A percentile compares a stretch with the other conserved stretches of the same genome.
Conservation (phyloP, 2,888 invertebrate genomes). For the Lasioglossum figueresi region DNA sequence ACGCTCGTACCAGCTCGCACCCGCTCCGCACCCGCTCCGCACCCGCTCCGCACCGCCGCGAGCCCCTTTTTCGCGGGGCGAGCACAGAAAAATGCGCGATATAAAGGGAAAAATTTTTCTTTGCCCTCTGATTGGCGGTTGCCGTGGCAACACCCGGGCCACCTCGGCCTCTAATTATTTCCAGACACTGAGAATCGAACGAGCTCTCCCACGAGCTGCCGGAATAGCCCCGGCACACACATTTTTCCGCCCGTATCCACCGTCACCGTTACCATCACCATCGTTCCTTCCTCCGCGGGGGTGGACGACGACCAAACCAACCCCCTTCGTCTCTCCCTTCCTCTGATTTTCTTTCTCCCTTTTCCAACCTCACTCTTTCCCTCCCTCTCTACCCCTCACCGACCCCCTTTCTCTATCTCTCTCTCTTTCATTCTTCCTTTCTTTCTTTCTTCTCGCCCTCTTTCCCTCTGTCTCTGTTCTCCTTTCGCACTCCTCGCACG, state of each 20-base stretch:
- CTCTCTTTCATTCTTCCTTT: background rate
- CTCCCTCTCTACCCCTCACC: background rate
- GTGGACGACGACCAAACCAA: slow-evolving; percentile 9
- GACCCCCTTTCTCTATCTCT: background rate
- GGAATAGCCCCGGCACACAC: slow-evolving; percentile 79
- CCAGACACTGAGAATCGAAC: slow-evolving; percentile 84
- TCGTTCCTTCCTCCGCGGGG: slow-evolving; percentile 22
- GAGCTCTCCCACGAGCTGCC: slow-evolving; percentile 78
- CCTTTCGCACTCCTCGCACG: background rate
- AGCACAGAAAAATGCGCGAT: slow-evolving; percentile 76
- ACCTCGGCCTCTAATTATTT: slow-evolving; percentile 83
- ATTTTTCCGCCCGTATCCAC: slow-evolving; percentile 71
- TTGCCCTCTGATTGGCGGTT: slow-evolving; percentile 84
- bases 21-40: slow-evolving; percentile 5
- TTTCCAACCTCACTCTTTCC: background rate
- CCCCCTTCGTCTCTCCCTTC: background rate
- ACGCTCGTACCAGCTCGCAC: background rate
- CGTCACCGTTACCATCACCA: slow-evolving; percentile 42
- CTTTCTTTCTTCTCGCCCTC: slow-evolving; percentile 20
- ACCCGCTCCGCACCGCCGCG: slow-evolving; percentile 37
- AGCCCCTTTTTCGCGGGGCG: slow-evolving; percentile 62
- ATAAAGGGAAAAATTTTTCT: slow-evolving; percentile 83
- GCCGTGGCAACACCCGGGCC: slow-evolving; percentile 83
- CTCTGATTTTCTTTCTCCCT: slow-evolving; percentile 19
- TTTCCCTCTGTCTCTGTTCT: background rate